Base-by-base conservation (phyloP, 2,888 invertebrate genomes). In the Lepidocyrtoides sp. region DNA sequence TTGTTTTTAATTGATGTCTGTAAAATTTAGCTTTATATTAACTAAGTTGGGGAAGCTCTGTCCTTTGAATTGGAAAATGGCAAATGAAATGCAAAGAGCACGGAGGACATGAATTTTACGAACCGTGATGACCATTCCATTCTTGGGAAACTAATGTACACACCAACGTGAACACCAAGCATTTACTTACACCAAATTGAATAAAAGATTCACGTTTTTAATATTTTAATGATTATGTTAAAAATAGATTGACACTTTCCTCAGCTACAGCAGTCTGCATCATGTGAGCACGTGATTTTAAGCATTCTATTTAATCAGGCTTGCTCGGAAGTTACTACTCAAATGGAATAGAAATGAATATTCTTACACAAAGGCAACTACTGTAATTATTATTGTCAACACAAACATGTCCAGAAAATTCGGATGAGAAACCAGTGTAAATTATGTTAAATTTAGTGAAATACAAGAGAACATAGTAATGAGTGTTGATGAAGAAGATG, bases 341-440 rank as follows among this genome's bases (percentile, higher is more conserved):
- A 12, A 79, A 17, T 20, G 10, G 79, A 79, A 54, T 48, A 29
- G 63, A 63, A 44, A 82, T 41, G 44, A 7, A 14, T 20, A 17
- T 81, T 60, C 20, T 81, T 72, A 44, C 8, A 69, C 36, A 4
- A 41, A 10, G 44, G n/a, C n/a, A n/a, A n/a, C n/a, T n/a, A n/a
- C n/a, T n/a, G n/a, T n/a, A n/a, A n/a, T n/a, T n/a, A n/a, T n/a
- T n/a, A 23, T 23, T 60, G 81, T 14, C 26, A 44, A 8, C 17
- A 5, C 17, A 14, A 75, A 32, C 48, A 57, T 86, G 77, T 77
- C 77, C 86, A 77, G 86, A 79, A 79, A 72, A 23, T 20, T 72
- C 44, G 44, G 72, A 72, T 10, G 44, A 72, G 44, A 23, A 20
- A 44, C 5, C 41, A 17, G 41, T 3, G 69, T 36, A 69, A 72